phyloP scores from a whole-genome alignment of 1,140 invertebrate species.

The Drosophila lowei region DNA sequence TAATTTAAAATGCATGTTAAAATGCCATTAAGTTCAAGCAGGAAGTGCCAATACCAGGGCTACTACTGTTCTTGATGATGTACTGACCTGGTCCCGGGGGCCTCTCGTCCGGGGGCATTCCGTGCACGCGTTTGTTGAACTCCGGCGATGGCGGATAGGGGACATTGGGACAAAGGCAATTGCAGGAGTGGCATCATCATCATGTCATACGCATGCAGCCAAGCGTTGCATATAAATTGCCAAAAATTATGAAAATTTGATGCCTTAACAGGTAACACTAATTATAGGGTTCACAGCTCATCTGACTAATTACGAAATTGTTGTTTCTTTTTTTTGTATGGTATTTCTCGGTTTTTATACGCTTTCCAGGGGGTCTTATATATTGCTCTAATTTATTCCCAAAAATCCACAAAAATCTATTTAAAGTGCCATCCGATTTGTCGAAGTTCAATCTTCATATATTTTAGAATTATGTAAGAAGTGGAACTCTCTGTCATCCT shows the following conservation, averaged over 20 bases:
- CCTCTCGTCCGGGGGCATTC: slow-evolving; percentile 21
- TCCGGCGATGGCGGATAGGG: slow-evolving; percentile 2
- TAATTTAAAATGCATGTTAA: slow-evolving; percentile 79
- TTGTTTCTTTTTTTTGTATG: neutral
- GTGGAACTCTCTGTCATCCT: no score
- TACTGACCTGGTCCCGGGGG: slow-evolving; percentile 19
- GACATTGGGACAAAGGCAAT: slow-evolving; percentile 31
- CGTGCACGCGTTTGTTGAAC: slow-evolving; percentile 62
- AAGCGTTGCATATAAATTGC: slow-evolving; percentile 69
- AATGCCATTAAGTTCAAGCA: slow-evolving; percentile 66
- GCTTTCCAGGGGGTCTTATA: neutral
- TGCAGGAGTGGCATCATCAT: slow-evolving; percentile 28
- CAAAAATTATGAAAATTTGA: slow-evolving; percentile 60
- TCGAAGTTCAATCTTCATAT: no score
- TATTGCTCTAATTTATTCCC: no score
- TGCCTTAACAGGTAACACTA: slow-evolving; percentile 64
- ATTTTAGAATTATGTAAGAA: no score
- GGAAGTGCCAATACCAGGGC: slow-evolving; percentile 48
- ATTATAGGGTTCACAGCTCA: slow-evolving; percentile 64
- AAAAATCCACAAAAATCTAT: no score
- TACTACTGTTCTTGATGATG: slow-evolving; percentile 30
- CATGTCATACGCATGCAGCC: slow-evolving; percentile 45
- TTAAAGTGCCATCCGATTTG: no score
- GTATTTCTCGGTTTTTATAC: slow-evolving; percentile 1
- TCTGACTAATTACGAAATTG: slow-evolving; percentile 30